A percentile compares a stretch with the other conserved stretches of the same genome.
Evolutionary conservation across 2,888 invertebrate genomes (phyloP).

Genomic region (Philereme transversata): DNA sequence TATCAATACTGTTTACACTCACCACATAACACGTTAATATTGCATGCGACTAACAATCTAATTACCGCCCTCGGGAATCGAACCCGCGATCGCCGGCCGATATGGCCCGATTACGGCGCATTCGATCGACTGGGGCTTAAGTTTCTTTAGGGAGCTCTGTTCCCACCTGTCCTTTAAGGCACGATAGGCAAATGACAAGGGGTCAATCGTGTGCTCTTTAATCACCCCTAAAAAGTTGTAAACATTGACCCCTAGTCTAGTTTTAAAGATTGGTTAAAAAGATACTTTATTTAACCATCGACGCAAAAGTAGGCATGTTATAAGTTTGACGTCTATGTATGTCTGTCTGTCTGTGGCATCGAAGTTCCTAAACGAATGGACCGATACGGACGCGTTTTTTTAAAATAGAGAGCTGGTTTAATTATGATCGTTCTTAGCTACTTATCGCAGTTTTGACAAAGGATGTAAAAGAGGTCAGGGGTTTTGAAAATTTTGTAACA

Average conservation of each 20-base stretch:
- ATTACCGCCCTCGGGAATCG: slow-evolving; percentile 81
- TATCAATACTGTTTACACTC: slow-evolving; percentile 51
- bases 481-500: no score
- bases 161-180: slow-evolving; percentile 12
- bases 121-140: slow-evolving; percentile 22
- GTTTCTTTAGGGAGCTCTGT: slow-evolving; percentile 28
- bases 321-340: background rate
- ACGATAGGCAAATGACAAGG: slow-evolving; percentile 8
- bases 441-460: no score
- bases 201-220: slow-evolving; percentile 10
- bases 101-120: slow-evolving; percentile 65
- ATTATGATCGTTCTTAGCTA: no score
- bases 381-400: no score
- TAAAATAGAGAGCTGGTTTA: no score
- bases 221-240: background rate
- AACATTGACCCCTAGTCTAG: background rate
- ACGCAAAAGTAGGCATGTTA: background rate
- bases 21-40: slow-evolving; percentile 70
- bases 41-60: slow-evolving; percentile 83
- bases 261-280: no score
- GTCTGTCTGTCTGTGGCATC: no score
- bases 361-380: no score
- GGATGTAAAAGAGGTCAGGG: no score
- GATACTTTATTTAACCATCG: no score
- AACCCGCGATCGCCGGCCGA: slow-evolving; percentile 73